A percentile compares a stretch with the other conserved stretches of the same genome.
Evolutionary conservation across 2,113 vertebrate genomes (phyloP).

Genomic region (Coryphaenoides rupestris): DNA sequence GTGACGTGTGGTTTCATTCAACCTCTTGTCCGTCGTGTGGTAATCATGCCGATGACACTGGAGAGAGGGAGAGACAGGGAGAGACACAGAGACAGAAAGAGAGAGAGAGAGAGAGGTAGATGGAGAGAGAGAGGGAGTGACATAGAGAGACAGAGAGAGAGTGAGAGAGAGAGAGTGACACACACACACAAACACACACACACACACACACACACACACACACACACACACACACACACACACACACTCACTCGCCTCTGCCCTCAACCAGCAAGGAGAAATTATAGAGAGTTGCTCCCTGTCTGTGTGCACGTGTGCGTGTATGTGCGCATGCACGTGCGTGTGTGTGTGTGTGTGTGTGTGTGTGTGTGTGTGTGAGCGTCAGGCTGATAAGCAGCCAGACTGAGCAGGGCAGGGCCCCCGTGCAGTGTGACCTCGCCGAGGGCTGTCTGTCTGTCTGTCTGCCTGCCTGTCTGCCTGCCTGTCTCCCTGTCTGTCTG

Average conservation of each 20-base stretch:
- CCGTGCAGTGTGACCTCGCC: slow-evolving; percentile 51
- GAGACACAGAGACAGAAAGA: no score
- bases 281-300: slow-evolving; percentile 17
- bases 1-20: slow-evolving; percentile 48
- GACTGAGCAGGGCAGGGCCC: slow-evolving; percentile 40
- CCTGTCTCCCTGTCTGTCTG: slow-evolving; percentile 54
- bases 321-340: background rate
- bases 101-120: no score
- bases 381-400: slow-evolving; percentile 49
- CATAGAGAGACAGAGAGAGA: no score
- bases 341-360: slow-evolving; percentile 26
- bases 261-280: slow-evolving; percentile 39
- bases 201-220: slow-evolving; percentile 62
- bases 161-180: slow-evolving; percentile 35
- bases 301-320: slow-evolving; percentile 22
- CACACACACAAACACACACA: slow-evolving; percentile 63
- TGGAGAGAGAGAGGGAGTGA: no score
- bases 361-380: background rate
- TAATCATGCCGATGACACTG: slow-evolving; percentile 62
- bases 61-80: no score
- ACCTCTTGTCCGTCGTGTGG: slow-evolving; percentile 38
- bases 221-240: slow-evolving; percentile 35
- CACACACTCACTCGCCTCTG: slow-evolving; percentile 26
- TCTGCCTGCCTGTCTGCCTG: slow-evolving; percentile 6
- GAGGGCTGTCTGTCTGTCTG: slow-evolving; percentile 59